A percentile compares a stretch with the other conserved stretches of the same genome.
Conservation (phyloP, 2,797 vertebrate genomes). For the Carcharodon carcharias region DNA sequence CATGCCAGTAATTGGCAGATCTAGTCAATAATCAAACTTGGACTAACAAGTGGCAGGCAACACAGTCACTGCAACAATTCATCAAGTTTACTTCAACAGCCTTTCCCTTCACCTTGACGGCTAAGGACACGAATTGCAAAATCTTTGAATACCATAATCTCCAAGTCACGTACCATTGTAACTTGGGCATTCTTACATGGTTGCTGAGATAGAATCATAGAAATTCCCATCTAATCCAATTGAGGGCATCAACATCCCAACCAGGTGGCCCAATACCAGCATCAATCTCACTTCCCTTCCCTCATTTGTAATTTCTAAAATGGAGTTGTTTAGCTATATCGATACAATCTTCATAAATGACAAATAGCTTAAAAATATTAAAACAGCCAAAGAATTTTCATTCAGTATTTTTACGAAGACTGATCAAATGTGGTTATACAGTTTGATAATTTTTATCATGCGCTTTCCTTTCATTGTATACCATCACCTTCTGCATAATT, state of each 20-base stretch:
- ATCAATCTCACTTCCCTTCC: not conserved
- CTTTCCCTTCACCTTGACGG: not conserved
- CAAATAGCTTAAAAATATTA: not conserved
- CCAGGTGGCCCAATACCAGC: not conserved
- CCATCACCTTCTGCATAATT: not conserved
- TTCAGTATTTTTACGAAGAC: not conserved
- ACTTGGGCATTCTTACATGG: not conserved
- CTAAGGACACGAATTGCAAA: not conserved
- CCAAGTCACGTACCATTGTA: not conserved
- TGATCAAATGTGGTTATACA: not conserved
- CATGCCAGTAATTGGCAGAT: not conserved
- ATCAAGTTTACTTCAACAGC: not conserved
- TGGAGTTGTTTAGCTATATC: not conserved
- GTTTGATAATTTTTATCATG: not conserved
- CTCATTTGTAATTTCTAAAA: not conserved
- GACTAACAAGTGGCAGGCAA: not conserved
- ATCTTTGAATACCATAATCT: not conserved
- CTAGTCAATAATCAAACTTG: not conserved
- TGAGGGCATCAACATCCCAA: not conserved
- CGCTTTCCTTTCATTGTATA: not conserved
- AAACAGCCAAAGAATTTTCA: not conserved
- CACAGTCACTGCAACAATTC: not conserved
- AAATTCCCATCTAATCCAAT: not conserved
- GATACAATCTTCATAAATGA: not conserved
- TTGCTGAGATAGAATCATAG: not conserved